A percentile compares a stretch with the other conserved stretches of the same genome.
Conservation (phyloP, 2,113 vertebrate genomes). For the Puntigrus tetrazona region DNA sequence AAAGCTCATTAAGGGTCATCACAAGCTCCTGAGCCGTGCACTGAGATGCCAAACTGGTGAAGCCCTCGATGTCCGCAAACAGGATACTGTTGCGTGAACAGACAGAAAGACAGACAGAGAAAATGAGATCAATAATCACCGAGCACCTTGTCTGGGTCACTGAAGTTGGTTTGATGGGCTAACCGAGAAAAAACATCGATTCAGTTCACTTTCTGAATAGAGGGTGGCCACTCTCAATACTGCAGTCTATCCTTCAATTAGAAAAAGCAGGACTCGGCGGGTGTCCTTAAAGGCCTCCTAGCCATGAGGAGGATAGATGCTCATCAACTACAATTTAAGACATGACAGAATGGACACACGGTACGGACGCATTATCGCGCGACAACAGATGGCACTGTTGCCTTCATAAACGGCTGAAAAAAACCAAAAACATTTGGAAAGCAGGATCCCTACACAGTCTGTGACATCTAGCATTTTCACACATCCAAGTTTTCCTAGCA, state of each 20-base stretch:
- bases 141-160: constrained; percentile 44
- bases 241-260: constrained; percentile 39
- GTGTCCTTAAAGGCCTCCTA: constrained; percentile 54
- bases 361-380: background rate
- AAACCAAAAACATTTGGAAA: constrained; percentile 36
- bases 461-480: constrained; percentile 45
- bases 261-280: constrained; percentile 55
- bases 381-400: constrained; percentile 67
- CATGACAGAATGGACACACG: constrained; percentile 64
- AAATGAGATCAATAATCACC: constrained; percentile 52
- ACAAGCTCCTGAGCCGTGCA: constrained; percentile 97
- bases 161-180: constrained; percentile 34
- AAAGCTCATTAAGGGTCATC: constrained; percentile 97
- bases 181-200: constrained; percentile 51
- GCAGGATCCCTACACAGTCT: background rate
- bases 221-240: constrained; percentile 42
- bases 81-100: constrained; percentile 82
- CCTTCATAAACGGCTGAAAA: constrained; percentile 33
- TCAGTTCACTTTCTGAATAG: constrained; percentile 63
- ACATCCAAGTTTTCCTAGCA: constrained; percentile 44
- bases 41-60: constrained; percentile 96
- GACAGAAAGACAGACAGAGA: constrained; percentile 47
- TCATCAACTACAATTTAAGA: constrained; percentile 62
- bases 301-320: constrained; percentile 8
- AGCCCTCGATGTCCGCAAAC: constrained; percentile 96